Evolutionary conservation across 2,113 vertebrate genomes (phyloP), one percentile per base, ranked within the genome.

Genomic region (Hippocampus mohnikei): DNA sequence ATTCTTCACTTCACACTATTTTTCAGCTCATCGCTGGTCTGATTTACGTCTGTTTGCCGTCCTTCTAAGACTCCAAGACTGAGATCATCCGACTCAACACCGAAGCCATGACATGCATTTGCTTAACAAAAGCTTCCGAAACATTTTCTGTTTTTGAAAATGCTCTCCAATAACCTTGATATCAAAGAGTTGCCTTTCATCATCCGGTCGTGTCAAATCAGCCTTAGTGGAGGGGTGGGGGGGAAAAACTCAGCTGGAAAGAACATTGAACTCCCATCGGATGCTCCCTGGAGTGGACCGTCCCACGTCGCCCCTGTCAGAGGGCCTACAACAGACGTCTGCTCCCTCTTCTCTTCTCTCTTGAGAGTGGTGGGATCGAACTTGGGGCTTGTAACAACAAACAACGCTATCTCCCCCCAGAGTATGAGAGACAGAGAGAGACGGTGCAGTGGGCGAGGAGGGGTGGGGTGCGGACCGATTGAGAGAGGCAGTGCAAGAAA

Each of bases 331-430:
- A 78, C 56, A 69, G 77, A 74, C 76, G 81, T 74, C 62, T 73
- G 83, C 83, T 83, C 77, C 81, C 76, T 70, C 73, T 73, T 52
- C 71, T 81, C 69, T 80, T 79, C 78, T 84, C 87, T 89, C 88
- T 67, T 81, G 87, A 88, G 88, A 88, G 85, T 82, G 82, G 79
- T 90, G 84, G 88, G 87, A 91, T 83, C 84, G 76, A 89, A 87
- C 77, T 82, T 71, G 3, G 65, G 33, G 85, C 82, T 84, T 85
- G 81, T 81, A 90, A 90, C 87, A 90, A 92, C 88, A 90, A 91
- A 89, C 87, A 87, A 79, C 79, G 58, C 77, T 84, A 61, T 75
- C 84, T 89, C 86, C 81, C 84, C 69, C 29, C 33, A 6, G 74
- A 76, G 87, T 82, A 73, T 9, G 73, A 21, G 65, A 70, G 70